Conservation (phyloP, 2,888 invertebrate genomes). For the Shargacucullia verbasci region DNA sequence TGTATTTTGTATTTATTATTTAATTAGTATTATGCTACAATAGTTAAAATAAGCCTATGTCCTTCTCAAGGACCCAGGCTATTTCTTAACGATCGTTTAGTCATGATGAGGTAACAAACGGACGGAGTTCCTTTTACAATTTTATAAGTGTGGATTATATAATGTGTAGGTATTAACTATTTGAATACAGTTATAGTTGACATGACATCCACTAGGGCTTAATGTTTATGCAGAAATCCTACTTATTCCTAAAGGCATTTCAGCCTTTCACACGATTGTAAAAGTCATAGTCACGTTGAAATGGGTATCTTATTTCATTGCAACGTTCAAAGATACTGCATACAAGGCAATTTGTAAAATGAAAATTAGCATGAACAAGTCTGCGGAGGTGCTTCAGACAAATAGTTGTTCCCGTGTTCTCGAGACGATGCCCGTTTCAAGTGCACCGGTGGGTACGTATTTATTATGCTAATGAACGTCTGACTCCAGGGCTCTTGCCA, state of each 20-base stretch:
- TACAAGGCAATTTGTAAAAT: slow-evolving; percentile 67
- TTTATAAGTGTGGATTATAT: too few relatives aligned
- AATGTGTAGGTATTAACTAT: not conserved
- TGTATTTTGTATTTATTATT: too few relatives aligned
- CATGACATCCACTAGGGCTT: slow-evolving; percentile 9
- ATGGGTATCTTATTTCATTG: slow-evolving; percentile 41
- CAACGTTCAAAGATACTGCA: slow-evolving; percentile 43
- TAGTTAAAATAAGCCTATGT: too few relatives aligned
- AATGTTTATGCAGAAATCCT: slow-evolving; percentile 11
- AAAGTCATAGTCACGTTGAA: slow-evolving; percentile 18
- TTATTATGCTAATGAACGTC: slow-evolving; percentile 82
- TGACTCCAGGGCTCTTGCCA: slow-evolving; percentile 60
- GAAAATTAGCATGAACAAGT: slow-evolving; percentile 77
- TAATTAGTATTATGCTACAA: too few relatives aligned
- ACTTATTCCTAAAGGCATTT: slow-evolving; percentile 20
- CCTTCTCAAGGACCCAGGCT: too few relatives aligned
- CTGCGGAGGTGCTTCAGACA: slow-evolving; percentile 70
- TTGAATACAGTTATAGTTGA: slow-evolving; percentile 6
- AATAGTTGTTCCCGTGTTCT: slow-evolving; percentile 68
- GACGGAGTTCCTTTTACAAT: too few relatives aligned
- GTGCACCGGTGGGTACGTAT: slow-evolving; percentile 60
- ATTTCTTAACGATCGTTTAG: too few relatives aligned
- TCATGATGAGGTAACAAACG: too few relatives aligned
- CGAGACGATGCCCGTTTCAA: slow-evolving; percentile 64
- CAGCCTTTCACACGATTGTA: slow-evolving; percentile 28